A percentile compares a stretch with the other conserved stretches of the same genome.
These are phyloP conservation scores for Chrysopa pallens DNA, from an alignment of 1,140 invertebrate species.

Conservation along the genomic window DNA sequence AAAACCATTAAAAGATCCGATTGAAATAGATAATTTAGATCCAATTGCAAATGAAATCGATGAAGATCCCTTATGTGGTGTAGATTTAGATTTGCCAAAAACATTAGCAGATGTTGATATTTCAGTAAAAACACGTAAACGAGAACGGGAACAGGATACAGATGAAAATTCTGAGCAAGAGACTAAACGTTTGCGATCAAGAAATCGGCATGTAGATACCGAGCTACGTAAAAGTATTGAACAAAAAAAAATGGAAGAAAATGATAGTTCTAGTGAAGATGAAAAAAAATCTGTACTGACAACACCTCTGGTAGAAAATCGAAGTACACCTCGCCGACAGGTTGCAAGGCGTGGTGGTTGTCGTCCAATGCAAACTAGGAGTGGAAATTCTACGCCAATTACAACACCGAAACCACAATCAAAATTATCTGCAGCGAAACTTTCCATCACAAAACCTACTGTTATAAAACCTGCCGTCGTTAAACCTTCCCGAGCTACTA, in stretches of 20 bases:
- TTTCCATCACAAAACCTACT: too few relatives aligned
- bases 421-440: too few relatives aligned
- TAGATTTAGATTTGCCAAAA: slow-evolving; percentile 3
- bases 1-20: too few relatives aligned
- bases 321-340: too few relatives aligned
- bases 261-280: slow-evolving; percentile 35
- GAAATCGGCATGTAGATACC: slow-evolving; percentile 21
- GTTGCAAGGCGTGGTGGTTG: too few relatives aligned
- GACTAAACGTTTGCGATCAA: too few relatives aligned
- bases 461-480: too few relatives aligned
- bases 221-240: slow-evolving; percentile 35
- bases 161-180: slow-evolving; percentile 29
- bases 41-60: neutral
- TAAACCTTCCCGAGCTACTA: too few relatives aligned
- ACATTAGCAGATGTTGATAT: slow-evolving; percentile 19
- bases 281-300: slow-evolving; percentile 7
- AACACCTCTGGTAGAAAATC: too few relatives aligned
- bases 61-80: slow-evolving; percentile 4
- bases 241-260: slow-evolving; percentile 29
- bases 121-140: slow-evolving; percentile 11
- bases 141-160: slow-evolving; percentile 28
- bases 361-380: too few relatives aligned
- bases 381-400: too few relatives aligned
- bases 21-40: neutral
- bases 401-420: too few relatives aligned